Base-by-base conservation (phyloP, 2,113 vertebrate species). In the Leucoraja erinaceus region DNA sequence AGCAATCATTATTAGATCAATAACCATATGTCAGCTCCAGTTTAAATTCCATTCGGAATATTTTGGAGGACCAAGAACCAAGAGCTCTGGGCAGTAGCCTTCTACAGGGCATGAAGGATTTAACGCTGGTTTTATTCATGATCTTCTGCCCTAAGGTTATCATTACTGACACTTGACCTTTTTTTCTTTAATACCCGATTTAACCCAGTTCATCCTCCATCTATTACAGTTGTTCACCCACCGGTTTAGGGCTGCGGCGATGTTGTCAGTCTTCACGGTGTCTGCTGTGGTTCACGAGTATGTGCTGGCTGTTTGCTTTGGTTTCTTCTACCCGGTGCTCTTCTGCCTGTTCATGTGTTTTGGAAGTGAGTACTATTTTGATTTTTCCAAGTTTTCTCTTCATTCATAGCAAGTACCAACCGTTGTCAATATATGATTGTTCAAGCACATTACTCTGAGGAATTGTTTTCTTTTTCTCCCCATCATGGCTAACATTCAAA, bases 211-310 rank as follows among this genome's bases (percentile, higher is more conserved):
- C 16, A 47, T 77, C 12, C 31, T 93, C 95, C 47, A 54, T 90
- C 61, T 31, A 0, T 6, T 90, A 22, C 79, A 99, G 98, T 96
- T 99, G 93, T 98, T 99, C 93, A 96, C 95, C 25, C 98, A 97
- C 94, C 97, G 96, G 93, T 99, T 97, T 95, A 97, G 94, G 93
- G 94, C 96, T 4, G 97, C 95, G 0, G 98, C 98, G 95, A 98
- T 99, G 97, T 93, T 99, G 0, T 97, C 96, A 1, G 98, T 99
- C 81, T 99, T 99, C 79, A 96, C 97, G 0, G 94, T 99, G 7
- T 99, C 98, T 10, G 98, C 98, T 0, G 95, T 97, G 5, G 98
- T 98, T 70, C 98, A 99, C 0, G 98, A 99, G 20, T 99, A 99
- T 1, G 96, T 97, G 93, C 94, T 99, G 70, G 97, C 96, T n/a